These are phyloP conservation scores for Pangasius mekongensis DNA, from an alignment of 2,797 vertebrate species.

Conservation along the genomic window DNA sequence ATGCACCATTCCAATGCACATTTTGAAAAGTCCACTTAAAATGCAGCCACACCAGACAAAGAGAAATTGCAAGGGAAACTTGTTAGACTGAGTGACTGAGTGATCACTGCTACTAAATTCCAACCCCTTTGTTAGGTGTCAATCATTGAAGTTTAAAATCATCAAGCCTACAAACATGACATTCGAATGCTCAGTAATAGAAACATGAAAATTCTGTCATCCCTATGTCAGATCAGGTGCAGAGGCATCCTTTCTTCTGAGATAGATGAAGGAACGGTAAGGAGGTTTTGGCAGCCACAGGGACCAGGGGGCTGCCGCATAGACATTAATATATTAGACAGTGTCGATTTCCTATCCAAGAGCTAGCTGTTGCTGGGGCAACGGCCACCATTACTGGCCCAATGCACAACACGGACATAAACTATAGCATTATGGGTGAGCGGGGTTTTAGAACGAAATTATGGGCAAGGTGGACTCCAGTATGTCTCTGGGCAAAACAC, in stretches of 20 bases:
- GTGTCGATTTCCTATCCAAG: conserved; percentile 77
- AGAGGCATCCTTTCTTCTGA: conserved; percentile 33
- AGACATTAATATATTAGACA: conserved; percentile 79
- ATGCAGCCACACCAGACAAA: conserved; percentile 21
- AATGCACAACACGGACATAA: conserved; percentile 62
- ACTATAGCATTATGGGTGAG: conserved; percentile 55
- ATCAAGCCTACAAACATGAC: conserved; percentile 25
- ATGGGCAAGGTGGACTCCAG: conserved; percentile 37
- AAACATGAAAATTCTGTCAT: conserved; percentile 26
- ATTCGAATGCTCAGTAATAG: conserved; percentile 18
- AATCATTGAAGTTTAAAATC: conserved; percentile 27
- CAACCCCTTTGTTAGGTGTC: conserved; percentile 23
- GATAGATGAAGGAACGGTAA: conserved; percentile 27
- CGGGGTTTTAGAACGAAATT: conserved; percentile 48
- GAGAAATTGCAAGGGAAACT: background rate
- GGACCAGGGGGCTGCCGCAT: conserved; percentile 69
- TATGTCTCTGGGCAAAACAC: conserved; percentile 43
- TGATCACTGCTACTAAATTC: background rate
- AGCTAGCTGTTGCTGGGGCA: conserved; percentile 79
- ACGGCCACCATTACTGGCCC: conserved; percentile 73
- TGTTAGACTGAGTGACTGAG: conserved; percentile 11
- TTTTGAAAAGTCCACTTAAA: conserved; percentile 3
- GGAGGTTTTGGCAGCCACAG: conserved; percentile 45
- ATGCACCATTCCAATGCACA: conserved; percentile 16
- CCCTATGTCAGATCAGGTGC: conserved; percentile 10